Evolutionary conservation across 2,888 invertebrate genomes (phyloP).

Genomic region (Linyphia triangularis): DNA sequence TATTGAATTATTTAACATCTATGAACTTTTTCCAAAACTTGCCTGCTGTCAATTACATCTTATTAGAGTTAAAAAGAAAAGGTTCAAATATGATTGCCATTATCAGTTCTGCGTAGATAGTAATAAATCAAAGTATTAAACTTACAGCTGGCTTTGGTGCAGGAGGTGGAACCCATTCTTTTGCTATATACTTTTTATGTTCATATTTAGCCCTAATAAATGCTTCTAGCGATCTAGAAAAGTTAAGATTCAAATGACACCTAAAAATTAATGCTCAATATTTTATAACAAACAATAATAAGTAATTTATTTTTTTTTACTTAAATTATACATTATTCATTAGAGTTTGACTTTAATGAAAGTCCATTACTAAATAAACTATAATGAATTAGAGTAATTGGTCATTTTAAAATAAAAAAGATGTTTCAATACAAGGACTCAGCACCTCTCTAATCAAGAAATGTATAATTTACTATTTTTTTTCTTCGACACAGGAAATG

Average conservation of each 20-base stretch:
- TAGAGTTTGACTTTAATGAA: too few relatives aligned
- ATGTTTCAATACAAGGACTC: too few relatives aligned
- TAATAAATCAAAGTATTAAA: background rate
- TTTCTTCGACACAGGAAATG: too few relatives aligned
- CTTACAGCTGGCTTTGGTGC: slow-evolving; percentile 86
- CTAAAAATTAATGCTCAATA: background rate
- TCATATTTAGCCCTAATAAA: slow-evolving; percentile 99
- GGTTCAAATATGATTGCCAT: background rate
- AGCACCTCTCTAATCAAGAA: too few relatives aligned
- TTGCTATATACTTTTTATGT: slow-evolving; percentile 98
- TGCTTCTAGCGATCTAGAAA: slow-evolving; percentile 86
- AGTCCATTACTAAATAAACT: too few relatives aligned
- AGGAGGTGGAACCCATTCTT: slow-evolving; percentile 94
- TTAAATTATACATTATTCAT: too few relatives aligned
- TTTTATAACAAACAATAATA: background rate
- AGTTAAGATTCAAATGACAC: slow-evolving; percentile 8
- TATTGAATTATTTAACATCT: background rate
- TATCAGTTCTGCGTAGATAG: background rate
- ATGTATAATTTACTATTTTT: too few relatives aligned
- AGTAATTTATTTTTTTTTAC: background rate
- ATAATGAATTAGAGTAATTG: too few relatives aligned
- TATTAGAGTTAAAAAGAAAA: slow-evolving; percentile 4
- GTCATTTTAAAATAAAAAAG: too few relatives aligned
- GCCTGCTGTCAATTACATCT: background rate
- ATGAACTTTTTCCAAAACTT: background rate